Conservation (phyloP, 2,888 invertebrate species). For the Nemapogon koenigi region DNA sequence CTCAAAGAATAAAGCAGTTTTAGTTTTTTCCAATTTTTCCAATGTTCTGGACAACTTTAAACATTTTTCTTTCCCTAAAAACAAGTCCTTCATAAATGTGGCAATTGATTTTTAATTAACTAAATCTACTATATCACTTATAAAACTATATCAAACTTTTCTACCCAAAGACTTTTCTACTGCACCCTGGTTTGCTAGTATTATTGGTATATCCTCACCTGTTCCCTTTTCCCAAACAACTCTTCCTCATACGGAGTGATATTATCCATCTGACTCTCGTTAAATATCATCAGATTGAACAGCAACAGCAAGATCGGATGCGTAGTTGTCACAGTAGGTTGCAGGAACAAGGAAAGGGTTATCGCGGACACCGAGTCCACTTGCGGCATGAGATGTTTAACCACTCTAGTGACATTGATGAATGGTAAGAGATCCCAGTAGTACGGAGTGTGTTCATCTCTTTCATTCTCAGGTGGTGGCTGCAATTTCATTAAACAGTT, state of each 20-base stretch:
- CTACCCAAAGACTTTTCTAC: neutral
- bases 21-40: too few species aligned
- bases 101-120: too few species aligned
- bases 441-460: slow-evolving; percentile 36
- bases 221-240: slow-evolving; percentile 27
- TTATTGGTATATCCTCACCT: slow-evolving; percentile 21
- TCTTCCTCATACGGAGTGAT: slow-evolving; percentile 39
- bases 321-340: slow-evolving; percentile 29
- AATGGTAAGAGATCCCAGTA: slow-evolving; percentile 47
- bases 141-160: too few species aligned
- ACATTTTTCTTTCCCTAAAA: too few species aligned
- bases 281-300: slow-evolving; percentile 38
- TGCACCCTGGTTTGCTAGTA: slow-evolving; percentile 17
- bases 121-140: too few species aligned
- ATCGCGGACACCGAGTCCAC: slow-evolving; percentile 19
- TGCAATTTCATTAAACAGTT: too few species aligned
- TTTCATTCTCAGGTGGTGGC: slow-evolving; percentile 33
- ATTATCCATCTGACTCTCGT: slow-evolving; percentile 27
- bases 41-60: too few species aligned
- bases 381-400: slow-evolving; percentile 35
- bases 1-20: too few species aligned
- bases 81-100: too few species aligned
- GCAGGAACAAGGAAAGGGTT: slow-evolving; percentile 34
- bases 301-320: slow-evolving; percentile 33
- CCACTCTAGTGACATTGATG: slow-evolving; percentile 40